Evolutionary conservation across 2,797 vertebrate species (phyloP).

Genomic region (Mus spretus): DNA sequence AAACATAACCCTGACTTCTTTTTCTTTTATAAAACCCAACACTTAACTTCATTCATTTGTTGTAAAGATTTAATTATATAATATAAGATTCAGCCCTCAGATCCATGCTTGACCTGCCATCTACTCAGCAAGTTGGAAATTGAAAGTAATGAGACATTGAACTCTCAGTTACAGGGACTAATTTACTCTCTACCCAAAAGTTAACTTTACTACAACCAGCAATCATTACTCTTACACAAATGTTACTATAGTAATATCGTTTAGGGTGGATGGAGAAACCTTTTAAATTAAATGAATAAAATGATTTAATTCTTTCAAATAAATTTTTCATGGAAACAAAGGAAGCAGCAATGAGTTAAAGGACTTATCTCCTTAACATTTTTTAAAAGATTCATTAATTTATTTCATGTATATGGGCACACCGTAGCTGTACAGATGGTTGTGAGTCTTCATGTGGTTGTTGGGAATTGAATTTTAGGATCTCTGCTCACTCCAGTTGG

Average conservation of each 20-base stretch:
- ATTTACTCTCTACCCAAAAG: neutral
- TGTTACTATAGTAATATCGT: neutral
- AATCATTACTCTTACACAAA: neutral
- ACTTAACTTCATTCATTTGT: neutral
- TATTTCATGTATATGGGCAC: too few relatives aligned
- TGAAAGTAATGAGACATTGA: neutral
- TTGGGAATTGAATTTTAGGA: too few relatives aligned
- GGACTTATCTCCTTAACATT: neutral
- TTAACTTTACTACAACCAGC: neutral
- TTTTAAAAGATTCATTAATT: too few relatives aligned
- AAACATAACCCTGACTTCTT: too few relatives aligned
- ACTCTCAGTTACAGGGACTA: neutral
- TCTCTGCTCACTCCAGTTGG: too few relatives aligned
- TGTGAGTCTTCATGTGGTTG: too few relatives aligned
- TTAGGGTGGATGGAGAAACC: neutral
- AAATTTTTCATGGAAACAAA: neutral
- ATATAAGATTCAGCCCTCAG: neutral
- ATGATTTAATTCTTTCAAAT: slow-evolving; percentile 3
- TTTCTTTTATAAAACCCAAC: too few relatives aligned
- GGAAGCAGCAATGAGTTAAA: slow-evolving; percentile 3
- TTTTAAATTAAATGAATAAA: slow-evolving; percentile 1
- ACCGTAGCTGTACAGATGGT: too few relatives aligned
- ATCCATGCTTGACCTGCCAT: neutral
- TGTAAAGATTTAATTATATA: neutral
- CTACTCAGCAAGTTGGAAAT: neutral